Evolutionary conservation across 2,888 invertebrate species (phyloP), one percentile per base, ranked within the genome.

Genomic region (Oscheius sp.): DNA sequence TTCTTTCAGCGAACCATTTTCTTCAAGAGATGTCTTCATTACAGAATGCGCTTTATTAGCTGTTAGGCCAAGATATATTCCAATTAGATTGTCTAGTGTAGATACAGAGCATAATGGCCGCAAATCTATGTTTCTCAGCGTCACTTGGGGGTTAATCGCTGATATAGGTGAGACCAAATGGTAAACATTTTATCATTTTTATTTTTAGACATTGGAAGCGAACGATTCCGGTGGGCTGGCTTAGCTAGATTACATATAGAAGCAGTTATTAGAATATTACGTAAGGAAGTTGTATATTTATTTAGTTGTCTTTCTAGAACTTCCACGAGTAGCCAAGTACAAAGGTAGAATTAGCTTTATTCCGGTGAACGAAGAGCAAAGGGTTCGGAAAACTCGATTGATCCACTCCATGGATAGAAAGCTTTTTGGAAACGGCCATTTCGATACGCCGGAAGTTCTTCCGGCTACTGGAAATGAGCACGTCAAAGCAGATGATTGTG

Each of bases 241-340:
- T 69, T 82, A 74, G 71, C 75, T 27, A 73, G 82, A 29, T 71
- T 82, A 8, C 82, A 82, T 66, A 71, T 82, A 23, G 82, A 82
- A 48, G 81, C 82, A 1, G 61, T 79, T 17, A 64, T 82, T 31
- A 65, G 82, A 12, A 75, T 82, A 33, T 57, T 75, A 3, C 73
- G 78, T 79, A 57, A 70, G 68, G 23, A 33, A 42, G n/a, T 20
- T 34, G 1, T 33, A n/a, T 3, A 3, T 48, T 15, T 23, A 57
- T 12, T 31, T 1, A 15, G 1, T 27, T 31, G 31, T 15, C 27
- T 6, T 67, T 69, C 29, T 46, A 73, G 75, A 73, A 45, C 74
- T 82, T 8, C 82, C 83, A 0, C 61, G 63, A 2, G 73, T 75
- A 12, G 73, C 82, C 23, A 69, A 68, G 15, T 82, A 83, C 53